These are phyloP conservation scores for Petrocephalus sullivani DNA, from an alignment of 2,797 vertebrate species.

Conservation along the genomic window DNA sequence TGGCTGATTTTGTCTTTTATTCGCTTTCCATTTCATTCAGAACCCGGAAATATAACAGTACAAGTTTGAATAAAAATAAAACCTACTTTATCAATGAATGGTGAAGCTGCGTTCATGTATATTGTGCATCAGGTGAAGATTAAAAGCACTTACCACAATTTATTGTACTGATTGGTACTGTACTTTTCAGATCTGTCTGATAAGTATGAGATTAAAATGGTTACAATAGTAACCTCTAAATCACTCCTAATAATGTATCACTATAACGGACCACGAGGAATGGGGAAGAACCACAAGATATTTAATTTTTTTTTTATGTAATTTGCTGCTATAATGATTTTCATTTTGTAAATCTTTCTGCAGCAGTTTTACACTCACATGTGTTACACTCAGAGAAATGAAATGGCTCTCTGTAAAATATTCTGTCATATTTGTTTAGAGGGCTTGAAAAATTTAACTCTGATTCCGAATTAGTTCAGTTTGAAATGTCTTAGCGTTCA, in stretches of 20 bases:
- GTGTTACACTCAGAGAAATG: constrained; percentile 28
- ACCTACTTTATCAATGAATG: background rate
- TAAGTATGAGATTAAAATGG: background rate
- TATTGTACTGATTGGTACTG: background rate
- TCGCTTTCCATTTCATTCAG: background rate
- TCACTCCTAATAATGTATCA: background rate
- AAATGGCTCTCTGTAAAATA: constrained; percentile 12
- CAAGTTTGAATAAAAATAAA: background rate
- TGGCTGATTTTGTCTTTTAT: background rate
- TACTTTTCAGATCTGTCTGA: background rate
- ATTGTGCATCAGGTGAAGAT: background rate
- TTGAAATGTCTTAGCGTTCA: constrained; percentile 33
- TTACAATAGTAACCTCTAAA: background rate
- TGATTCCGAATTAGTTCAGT: constrained; percentile 31
- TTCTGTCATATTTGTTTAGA: constrained; percentile 35
- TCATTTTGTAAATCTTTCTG: background rate
- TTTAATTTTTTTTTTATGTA: background rate
- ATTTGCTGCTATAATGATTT: background rate
- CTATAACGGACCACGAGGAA: background rate
- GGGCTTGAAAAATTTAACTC: constrained; percentile 42
- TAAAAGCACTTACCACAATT: background rate
- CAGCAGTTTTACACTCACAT: background rate
- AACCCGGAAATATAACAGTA: background rate
- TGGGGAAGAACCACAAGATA: background rate
- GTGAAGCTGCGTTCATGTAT: background rate